Conservation (phyloP, 2,113 vertebrate genomes). For the Danio rerio region GRCz12tu NC_133198.1:31217001-31217500, state of each 20-base stretch:
- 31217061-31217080: conserved; percentile 55
- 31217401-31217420: too few species aligned
- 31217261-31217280: neutral
- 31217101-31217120: conserved; percentile 49
- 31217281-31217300: neutral
- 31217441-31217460: too few species aligned
- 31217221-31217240: neutral
- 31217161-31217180: neutral
- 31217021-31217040: conserved; percentile 64
- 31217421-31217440: too few species aligned
- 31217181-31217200: neutral
- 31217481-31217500: too few species aligned
- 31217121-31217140: conserved; percentile 58
- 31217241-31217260: neutral
- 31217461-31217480: too few species aligned
- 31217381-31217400: too few species aligned
- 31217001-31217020: conserved; percentile 70
- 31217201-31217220: neutral
- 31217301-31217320: neutral
- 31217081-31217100: conserved; percentile 46
- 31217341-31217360: neutral
- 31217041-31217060: conserved; percentile 66
- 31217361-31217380: too few species aligned
- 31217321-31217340: neutral
- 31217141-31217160: conserved; percentile 41